These are phyloP conservation scores for Dermochelys coriacea DNA, from an alignment of 2,797 vertebrate genomes.

Conservation along the genomic window DNA sequence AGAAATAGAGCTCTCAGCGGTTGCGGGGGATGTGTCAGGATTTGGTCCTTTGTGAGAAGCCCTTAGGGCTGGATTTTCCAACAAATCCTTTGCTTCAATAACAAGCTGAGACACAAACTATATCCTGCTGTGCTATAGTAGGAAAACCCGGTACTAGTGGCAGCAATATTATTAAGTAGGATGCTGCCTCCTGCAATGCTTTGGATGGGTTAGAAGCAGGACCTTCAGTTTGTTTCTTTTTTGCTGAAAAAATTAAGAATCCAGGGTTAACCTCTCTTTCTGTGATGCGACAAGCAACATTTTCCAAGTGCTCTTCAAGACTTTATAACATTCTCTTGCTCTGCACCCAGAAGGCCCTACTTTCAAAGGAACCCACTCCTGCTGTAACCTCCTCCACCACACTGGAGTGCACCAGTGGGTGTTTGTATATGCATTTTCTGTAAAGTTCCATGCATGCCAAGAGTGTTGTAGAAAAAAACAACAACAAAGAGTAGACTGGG, in stretches of 20 bases:
- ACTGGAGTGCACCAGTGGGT: too few species aligned
- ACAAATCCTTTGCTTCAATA: not conserved
- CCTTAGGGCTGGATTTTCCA: not conserved
- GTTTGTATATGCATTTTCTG: not conserved
- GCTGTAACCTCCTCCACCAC: not conserved
- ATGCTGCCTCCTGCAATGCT: not conserved
- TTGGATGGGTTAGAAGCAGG: not conserved
- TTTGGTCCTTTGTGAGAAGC: not conserved
- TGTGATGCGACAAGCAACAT: not conserved
- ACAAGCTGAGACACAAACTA: not conserved
- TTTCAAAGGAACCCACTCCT: not conserved
- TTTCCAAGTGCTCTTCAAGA: not conserved
- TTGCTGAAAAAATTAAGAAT: not conserved
- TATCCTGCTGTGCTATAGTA: not conserved
- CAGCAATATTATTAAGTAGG: not conserved
- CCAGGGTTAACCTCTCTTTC: not conserved
- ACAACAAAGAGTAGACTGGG: not conserved
- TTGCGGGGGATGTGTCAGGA: not conserved
- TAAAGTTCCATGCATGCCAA: not conserved
- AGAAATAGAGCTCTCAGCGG: not conserved
- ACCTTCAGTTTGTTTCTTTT: not conserved
- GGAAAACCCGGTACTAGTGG: not conserved
- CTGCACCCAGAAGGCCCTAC: not conserved
- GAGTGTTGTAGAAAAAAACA: not conserved
- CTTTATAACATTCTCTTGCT: not conserved